These are phyloP conservation scores for Dolomedes plantarius DNA, from an alignment of 2,888 invertebrate species.

Conservation along the genomic window DNA sequence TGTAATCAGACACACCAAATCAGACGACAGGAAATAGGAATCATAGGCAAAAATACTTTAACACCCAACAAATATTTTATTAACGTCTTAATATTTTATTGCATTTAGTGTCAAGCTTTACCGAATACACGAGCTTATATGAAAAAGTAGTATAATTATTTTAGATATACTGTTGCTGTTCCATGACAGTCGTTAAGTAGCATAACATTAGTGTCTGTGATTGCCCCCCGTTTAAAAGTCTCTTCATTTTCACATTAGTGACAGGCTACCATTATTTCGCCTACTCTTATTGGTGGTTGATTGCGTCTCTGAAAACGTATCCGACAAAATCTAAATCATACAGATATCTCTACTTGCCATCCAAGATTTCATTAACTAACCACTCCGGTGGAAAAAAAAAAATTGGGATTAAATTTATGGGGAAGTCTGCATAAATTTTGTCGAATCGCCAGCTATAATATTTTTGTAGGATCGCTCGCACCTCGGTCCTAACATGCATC, in stretches of 20 bases:
- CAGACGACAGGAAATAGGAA: neutral
- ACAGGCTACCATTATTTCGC: slow-evolving; percentile 9
- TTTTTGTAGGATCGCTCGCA: slow-evolving; percentile 31
- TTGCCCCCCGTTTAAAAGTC: neutral
- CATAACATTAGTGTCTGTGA: neutral
- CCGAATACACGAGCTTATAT: neutral
- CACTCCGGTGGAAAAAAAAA: neutral
- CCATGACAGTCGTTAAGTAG: neutral
- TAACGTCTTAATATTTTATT: neutral
- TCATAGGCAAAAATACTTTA: neutral
- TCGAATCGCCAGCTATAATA: neutral
- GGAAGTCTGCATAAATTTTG: slow-evolving; percentile 8
- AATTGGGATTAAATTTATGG: neutral
- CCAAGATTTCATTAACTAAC: slow-evolving; percentile 17
- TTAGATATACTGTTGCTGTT: neutral
- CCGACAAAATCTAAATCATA: slow-evolving; percentile 16
- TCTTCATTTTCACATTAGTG: neutral
- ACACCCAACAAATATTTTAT: neutral
- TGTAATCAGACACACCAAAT: neutral
- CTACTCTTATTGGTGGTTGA: neutral
- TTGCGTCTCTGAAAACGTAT: slow-evolving; percentile 1
- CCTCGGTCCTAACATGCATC: slow-evolving; percentile 26
- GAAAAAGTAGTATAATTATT: neutral
- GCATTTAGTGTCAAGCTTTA: neutral
- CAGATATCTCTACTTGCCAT: slow-evolving; percentile 21